Evolutionary conservation across 2,888 invertebrate genomes (phyloP), one percentile per base, ranked within the genome.

Genomic region (Lymantria dispar): DNA sequence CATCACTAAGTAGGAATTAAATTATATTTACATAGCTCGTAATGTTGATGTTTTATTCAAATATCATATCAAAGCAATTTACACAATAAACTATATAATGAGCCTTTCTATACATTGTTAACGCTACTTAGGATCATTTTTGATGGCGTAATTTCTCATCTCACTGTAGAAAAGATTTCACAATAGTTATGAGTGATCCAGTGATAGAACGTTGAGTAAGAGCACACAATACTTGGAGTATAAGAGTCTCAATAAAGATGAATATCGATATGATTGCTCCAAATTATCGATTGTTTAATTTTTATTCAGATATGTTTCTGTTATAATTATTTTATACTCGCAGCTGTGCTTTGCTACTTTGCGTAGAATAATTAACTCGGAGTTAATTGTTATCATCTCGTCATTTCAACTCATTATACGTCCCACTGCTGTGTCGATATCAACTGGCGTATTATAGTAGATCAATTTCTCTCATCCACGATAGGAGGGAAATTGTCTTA

Each of bases 271-370:
- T 56, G 72, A 70, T 65, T 62, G 71, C 68, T 63, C 72, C 72
- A 78, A 82, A 81, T 77, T 72, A 76, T 76, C 78, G 76, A 81
- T 81, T 82, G 80, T 82, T 80, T 69, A 69, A 45, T 52, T 64
- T 58, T 59, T 62, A 64, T 53, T 51, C 57, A 50, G 57, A 46
- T 51, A 47, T 42, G 31, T n/a, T 38, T n/a, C 15, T 49, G 45
- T 62, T 29, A 50, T 9, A 55, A 31, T 7, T 9, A 7, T 8
- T 50, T 15, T 41, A 65, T 38, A 58, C 31, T 10, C 10, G 22
- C 22, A 22, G 22, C 5, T 22, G 22, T 5, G n/a, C n/a, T n/a
- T 22, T 22, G 5, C 5, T 22, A 22, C 3, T 22, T 22, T 22
- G 22, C 5, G 22, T 22, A 22, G 22, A 22, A 22, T 22, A 22